Evolutionary conservation across 2,113 vertebrate genomes (phyloP).

Genomic region (Ploceus nigricollis): DNA sequence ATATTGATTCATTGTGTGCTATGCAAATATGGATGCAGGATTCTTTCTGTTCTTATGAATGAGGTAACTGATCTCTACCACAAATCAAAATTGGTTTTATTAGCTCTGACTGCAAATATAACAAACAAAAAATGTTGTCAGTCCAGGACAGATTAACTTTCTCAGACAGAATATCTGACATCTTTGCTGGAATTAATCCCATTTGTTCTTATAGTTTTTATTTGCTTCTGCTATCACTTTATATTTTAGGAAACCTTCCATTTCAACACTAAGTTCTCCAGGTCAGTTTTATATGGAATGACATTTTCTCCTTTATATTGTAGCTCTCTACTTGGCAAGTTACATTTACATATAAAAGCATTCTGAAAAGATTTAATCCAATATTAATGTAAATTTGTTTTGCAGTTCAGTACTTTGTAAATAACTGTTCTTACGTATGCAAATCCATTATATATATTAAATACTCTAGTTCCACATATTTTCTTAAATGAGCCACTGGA

Average conservation of each 20-base stretch:
- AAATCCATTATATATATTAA: constrained; percentile 30
- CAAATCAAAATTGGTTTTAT: constrained; percentile 49
- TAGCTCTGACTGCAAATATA: constrained; percentile 37
- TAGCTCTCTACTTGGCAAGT: background rate
- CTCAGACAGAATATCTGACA: constrained; percentile 8
- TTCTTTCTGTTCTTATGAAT: constrained; percentile 23
- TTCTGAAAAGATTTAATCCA: constrained; percentile 20
- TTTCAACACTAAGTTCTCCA: background rate
- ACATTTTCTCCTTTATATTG: background rate
- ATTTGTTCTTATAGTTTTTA: constrained; percentile 23
- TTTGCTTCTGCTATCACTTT: constrained; percentile 23
- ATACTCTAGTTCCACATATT: background rate
- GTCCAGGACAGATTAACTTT: constrained; percentile 10
- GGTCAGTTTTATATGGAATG: background rate
- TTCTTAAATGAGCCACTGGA: background rate
- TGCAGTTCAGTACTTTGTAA: background rate
- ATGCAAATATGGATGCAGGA: background rate
- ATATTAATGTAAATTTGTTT: constrained; percentile 30
- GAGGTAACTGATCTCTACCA: background rate
- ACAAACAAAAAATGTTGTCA: constrained; percentile 24
- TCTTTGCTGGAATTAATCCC: constrained; percentile 14
- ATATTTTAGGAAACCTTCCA: background rate
- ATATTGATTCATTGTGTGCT: background rate
- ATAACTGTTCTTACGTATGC: background rate
- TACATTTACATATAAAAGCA: constrained; percentile 27